These are phyloP conservation scores for Lepidurus arcticus DNA, from an alignment of 1,140 invertebrate species.

Conservation along the genomic window DNA sequence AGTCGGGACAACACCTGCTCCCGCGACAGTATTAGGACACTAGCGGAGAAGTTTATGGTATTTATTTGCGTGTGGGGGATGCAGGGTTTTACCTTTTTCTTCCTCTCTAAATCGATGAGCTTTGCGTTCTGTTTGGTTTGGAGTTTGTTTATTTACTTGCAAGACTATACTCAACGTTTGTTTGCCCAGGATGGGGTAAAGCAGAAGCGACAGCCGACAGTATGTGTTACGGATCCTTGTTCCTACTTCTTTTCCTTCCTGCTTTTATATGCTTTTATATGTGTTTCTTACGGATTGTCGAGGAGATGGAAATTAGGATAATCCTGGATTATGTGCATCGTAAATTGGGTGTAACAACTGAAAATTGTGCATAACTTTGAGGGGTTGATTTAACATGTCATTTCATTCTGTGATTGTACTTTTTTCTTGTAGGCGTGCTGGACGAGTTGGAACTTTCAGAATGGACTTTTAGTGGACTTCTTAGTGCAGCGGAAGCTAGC, in stretches of 20 bases:
- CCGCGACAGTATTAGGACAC: background rate
- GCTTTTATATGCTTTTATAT: background rate
- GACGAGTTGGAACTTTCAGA: too few relatives aligned
- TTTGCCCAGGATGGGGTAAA: background rate
- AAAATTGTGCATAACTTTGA: too few relatives aligned
- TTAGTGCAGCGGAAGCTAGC: too few relatives aligned
- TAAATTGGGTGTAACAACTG: too few relatives aligned
- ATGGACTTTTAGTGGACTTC: too few relatives aligned
- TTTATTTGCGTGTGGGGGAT: background rate
- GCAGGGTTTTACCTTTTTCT: slow-evolving; percentile 7
- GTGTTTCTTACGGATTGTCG: too few relatives aligned
- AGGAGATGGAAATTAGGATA: too few relatives aligned
- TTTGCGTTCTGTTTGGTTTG: slow-evolving; percentile 19
- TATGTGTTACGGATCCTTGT: background rate
- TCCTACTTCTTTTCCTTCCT: background rate
- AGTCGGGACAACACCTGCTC: background rate
- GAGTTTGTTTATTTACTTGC: slow-evolving; percentile 7
- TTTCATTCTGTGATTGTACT: too few relatives aligned
- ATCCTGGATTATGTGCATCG: too few relatives aligned
- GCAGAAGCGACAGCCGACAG: background rate
- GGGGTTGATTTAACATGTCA: too few relatives aligned
- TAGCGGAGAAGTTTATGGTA: background rate
- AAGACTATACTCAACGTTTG: background rate
- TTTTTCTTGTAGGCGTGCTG: too few relatives aligned
- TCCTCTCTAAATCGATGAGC: slow-evolving; percentile 2